phyloP scores from a whole-genome alignment of 2,888 invertebrate species.

The Netelia inedita region DNA sequence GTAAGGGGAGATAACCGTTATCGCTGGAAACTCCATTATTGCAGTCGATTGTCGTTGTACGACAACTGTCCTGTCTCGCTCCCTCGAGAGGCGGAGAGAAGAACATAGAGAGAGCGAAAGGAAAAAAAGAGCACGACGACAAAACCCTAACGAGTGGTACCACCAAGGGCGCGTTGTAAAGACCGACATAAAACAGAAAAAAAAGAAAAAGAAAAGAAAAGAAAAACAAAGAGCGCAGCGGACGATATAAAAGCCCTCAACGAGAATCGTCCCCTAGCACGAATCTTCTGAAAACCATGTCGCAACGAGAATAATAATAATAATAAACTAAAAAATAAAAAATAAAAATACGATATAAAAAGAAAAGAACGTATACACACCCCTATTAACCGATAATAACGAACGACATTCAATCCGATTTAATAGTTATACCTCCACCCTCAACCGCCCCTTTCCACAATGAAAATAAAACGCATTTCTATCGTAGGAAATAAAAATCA shows the following conservation, averaged over 20 bases:
- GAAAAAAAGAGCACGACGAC: constrained; percentile 17
- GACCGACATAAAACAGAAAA: no score
- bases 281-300: neutral
- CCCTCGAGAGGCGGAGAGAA: constrained; percentile 8
- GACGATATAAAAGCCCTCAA: constrained; percentile 29
- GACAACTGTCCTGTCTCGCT: constrained; percentile 58
- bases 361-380: neutral
- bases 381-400: constrained; percentile 6
- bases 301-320: neutral
- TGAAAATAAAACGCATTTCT: neutral
- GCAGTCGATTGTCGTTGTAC: constrained; percentile 67
- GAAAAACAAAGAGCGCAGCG: constrained; percentile 1
- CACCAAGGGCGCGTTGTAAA: neutral
- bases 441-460: neutral
- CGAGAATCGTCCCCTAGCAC: neutral
- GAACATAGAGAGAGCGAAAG: neutral
- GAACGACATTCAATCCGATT: neutral
- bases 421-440: neutral
- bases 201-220: constrained; percentile 18
- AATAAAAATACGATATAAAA: neutral
- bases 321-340: neutral
- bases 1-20: constrained; percentile 65
- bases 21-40: constrained; percentile 71
- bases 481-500: constrained; percentile 18
- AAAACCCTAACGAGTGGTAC: constrained; percentile 44